These are phyloP conservation scores for Drosophila santomea DNA, from an alignment of 1,140 invertebrate genomes.

Conservation along the genomic window DNA sequence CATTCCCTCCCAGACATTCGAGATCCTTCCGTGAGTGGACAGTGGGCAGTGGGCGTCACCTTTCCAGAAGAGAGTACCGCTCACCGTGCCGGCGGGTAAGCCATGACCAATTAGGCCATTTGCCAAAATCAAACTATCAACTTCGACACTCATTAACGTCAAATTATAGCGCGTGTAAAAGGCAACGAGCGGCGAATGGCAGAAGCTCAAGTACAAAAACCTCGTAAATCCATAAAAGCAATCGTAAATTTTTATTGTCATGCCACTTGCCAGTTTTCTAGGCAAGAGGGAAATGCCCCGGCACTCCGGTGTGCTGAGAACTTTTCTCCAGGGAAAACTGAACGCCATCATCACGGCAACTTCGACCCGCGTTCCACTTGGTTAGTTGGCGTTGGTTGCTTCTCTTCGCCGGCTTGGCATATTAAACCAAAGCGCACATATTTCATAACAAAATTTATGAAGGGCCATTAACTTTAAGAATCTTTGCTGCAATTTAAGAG, in stretches of 20 bases:
- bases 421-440: constrained; percentile 78
- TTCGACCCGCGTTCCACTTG: constrained; percentile 47
- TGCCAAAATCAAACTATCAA: constrained; percentile 77
- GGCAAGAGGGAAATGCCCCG: constrained; percentile 48
- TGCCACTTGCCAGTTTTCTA: constrained; percentile 65
- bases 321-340: constrained; percentile 79
- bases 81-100: not conserved
- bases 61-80: not conserved
- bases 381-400: constrained; percentile 29
- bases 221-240: constrained; percentile 82
- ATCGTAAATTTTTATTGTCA: constrained; percentile 83
- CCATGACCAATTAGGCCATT: constrained; percentile 64
- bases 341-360: constrained; percentile 19
- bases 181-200: constrained; percentile 9
- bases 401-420: constrained; percentile 49
- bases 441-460: constrained; percentile 83
- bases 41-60: not conserved
- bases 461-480: constrained; percentile 83
- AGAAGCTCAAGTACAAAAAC: constrained; percentile 57
- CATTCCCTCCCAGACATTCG: not conserved
- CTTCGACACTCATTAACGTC: constrained; percentile 82
- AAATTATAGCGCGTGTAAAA: constrained; percentile 66
- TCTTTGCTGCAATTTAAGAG: constrained; percentile 76
- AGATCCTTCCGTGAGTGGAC: not conserved
- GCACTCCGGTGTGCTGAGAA: constrained; percentile 54